Evolutionary conservation across 2,113 vertebrate species (phyloP), one percentile per base, ranked within the genome.

Genomic region (Theristicus caerulescens): DNA sequence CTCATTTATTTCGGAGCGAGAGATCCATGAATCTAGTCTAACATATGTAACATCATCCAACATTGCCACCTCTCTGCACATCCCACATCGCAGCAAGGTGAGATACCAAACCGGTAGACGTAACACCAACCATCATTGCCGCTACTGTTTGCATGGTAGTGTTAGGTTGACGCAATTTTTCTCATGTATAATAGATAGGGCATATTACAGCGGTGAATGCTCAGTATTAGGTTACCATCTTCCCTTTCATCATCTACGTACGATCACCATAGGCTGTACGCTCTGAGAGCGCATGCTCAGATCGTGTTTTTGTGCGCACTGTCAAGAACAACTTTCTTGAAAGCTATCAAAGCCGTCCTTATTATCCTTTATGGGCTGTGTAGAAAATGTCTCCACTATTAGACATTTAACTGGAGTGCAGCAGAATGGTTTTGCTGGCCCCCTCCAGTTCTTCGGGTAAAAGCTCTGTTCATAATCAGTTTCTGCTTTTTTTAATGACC

Each of bases 301-400:
- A 94, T 94, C 84, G 71, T 55, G 95, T 74, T 95, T 92, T 94
- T 92, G 85, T 93, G 88, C 97, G 82, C 96, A 54, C 90, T 70
- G 83, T 97, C 88, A 38, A 96, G 86, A 96, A 62, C 16, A 62
- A 96, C 92, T 96, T 95, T 94, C 87, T 97, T 93, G 70, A 97
- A 97, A 97, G 97, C 95, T 94, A 97, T 98, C 97, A 97, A 97
- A 97, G 95, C 72, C 57, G 26, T 96, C 95, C 93, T 97, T 96
- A 97, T 98, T 98, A 98, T 96, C 97, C 97, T 98, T 98, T 98
- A 97, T 97, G 92, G 94, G 88, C 94, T 97, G 93, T 96, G 91
- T 83, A 97, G 94, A 97, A 98, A 98, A 97, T 66, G 94, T 95
- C 97, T 96, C 95, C 93, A 92, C 97, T 94, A 93, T 97, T 95